Evolutionary conservation across 2,797 vertebrate species (phyloP), one percentile per base, ranked within the genome.

Genomic region (Sarcophilus harrisii): DNA sequence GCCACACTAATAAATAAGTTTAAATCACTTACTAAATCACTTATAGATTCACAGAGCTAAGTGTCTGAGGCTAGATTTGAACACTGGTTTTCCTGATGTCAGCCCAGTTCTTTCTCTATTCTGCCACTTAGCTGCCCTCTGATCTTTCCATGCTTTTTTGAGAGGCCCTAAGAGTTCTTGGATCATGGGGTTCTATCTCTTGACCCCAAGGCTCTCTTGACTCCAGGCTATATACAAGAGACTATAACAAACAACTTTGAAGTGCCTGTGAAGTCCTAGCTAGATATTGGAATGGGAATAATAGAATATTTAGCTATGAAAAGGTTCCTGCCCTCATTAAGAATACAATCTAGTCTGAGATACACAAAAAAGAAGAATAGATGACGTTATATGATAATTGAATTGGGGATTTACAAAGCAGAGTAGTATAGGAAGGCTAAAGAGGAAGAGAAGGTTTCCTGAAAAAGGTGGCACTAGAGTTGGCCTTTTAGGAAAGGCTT

Each of bases 191-290:
- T 32, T 91, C 93, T 62, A 29, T 94, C 93, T 94, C 87, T 55
- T n/a, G 12, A 81, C 27, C 49, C n/a, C n/a, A 49, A 94, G 60
- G n/a, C n/a, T 94, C 93, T 94, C 87, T 55, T n/a, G 12, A 81
- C 27, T 49, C n/a, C n/a, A 49, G 73, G 3, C 8, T 9, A 27
- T 38, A 81, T 21, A 21, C 11, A 45, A 45, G 38, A 81, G 21
- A 81, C 38, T 45, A 45, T 9, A 24, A 45, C 66, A 81, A 45
- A 38, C 66, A 73, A 1, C 38, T 38, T 38, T 73, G 21, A 38
- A 73, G n/a, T 38, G 66, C 66, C 66, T 73, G n/a, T n/a, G 32
- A 14, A 66, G 62, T 66, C 32, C 62, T n/a, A n/a, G 62, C n/a
- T 24, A 45, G n/a, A 16, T 21, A 3, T 38, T n/a, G 1, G n/a